Evolutionary conservation across 1,140 invertebrate species (phyloP).

Genomic region (Muscidifurax raptorellus): DNA sequence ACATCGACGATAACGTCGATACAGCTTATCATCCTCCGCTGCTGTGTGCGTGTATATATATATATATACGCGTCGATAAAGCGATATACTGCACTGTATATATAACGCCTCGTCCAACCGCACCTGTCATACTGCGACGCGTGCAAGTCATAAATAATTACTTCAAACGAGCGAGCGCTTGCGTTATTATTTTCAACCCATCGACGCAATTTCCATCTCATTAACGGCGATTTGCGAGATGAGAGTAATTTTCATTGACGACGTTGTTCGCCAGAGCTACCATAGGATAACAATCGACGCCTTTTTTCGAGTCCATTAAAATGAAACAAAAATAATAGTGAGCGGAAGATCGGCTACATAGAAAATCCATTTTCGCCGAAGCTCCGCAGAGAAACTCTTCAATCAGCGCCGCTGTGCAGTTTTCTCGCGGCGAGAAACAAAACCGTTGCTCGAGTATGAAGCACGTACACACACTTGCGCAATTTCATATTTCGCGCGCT

Average conservation of each 20-base stretch:
- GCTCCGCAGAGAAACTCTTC: background rate
- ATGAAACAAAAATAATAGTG: background rate
- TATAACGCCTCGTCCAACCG: background rate
- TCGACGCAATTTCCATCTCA: background rate
- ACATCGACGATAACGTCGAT: constrained; percentile 23
- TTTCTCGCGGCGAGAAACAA: background rate
- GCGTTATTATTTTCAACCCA: background rate
- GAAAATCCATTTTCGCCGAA: background rate
- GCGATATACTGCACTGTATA: background rate
- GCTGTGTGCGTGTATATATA: background rate
- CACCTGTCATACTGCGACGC: constrained; percentile 19
- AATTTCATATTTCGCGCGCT: background rate
- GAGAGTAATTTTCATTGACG: background rate
- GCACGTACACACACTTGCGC: background rate
- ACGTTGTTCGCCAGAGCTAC: background rate
- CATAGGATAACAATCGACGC: background rate
- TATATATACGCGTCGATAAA: constrained; percentile 26
- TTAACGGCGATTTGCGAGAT: constrained; percentile 25
- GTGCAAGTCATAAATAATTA: constrained; percentile 40
- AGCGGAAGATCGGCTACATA: background rate
- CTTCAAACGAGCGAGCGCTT: background rate
- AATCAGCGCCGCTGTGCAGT: background rate
- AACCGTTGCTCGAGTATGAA: background rate
- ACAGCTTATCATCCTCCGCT: constrained; percentile 22
- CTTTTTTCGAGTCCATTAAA: background rate